phyloP scores from a whole-genome alignment of 2,113 vertebrate genomes.

The Laterallus jamaicensis region DNA sequence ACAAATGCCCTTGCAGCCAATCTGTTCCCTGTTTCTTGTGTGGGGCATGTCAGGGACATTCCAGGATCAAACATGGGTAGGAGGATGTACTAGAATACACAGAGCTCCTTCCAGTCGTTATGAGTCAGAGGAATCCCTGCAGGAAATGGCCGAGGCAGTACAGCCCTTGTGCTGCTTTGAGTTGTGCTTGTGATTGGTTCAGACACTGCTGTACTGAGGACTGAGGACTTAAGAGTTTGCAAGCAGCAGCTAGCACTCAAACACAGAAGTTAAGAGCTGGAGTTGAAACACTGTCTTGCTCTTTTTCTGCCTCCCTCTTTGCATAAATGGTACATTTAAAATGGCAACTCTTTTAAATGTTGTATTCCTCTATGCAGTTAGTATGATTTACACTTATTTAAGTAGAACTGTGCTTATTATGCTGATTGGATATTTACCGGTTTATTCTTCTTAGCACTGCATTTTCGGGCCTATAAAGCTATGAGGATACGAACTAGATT shows the following conservation, averaged over 20 bases:
- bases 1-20: not conserved
- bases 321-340: not conserved
- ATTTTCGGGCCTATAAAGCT: not conserved
- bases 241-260: not conserved
- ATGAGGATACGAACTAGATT: not conserved
- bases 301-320: not conserved
- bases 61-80: not conserved
- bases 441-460: not conserved
- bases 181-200: not conserved
- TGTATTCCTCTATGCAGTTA: not conserved
- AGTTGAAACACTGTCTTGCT: not conserved
- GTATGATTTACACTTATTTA: not conserved
- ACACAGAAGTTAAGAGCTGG: not conserved
- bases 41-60: not conserved
- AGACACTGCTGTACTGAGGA: not conserved
- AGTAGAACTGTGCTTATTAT: not conserved
- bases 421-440: not conserved
- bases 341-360: not conserved
- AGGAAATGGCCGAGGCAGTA: fast-evolving
- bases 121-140: not conserved
- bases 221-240: not conserved
- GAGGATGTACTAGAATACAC: not conserved
- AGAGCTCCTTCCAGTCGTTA: not conserved
- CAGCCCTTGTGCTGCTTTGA: not conserved
- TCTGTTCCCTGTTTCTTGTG: not conserved